Evolutionary conservation across 2,113 vertebrate species (phyloP), one percentile per base, ranked within the genome.

Genomic region (Archocentrus centrarchus): DNA sequence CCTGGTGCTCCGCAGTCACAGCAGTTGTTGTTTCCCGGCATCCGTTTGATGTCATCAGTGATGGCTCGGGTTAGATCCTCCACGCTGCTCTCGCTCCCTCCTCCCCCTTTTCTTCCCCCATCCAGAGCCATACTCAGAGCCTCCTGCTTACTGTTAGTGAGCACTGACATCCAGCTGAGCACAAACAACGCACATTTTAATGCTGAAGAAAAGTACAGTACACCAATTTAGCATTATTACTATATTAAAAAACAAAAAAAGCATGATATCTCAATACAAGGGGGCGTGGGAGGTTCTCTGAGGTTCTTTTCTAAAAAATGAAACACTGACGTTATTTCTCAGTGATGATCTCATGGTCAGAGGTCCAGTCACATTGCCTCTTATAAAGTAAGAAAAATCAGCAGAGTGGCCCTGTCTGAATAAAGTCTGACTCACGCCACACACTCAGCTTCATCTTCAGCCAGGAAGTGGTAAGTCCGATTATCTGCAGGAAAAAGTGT

Each of bases 101-200:
- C 82, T 11, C 80, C 80, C 1, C 58, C 87, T 53, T 18, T 63
- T 57, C 63, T 61, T 18, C 82, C 85, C 1, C 90, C 91, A 0
- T 93, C 91, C 86, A 93, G 84, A 11, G 92, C 93, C 18, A 79
- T 83, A 7, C 60, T 91, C 73, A 94, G 92, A 24, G 93, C 93
- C 77, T 94, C 92, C 90, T 94, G 92, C 50, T 94, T 94, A 35
- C 93, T 94, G 88, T 94, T 94, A 39, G 89, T 93, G 77, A 94
- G 90, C 84, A 94, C 93, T 0, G 93, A 94, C 81, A 94, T 92
- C 93, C 93, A 94, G 9, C 93, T 94, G 82, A 24, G 80, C 60
- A 78, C 35, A 80, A 6, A 35, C 11, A 77, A 77, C 32, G 55
- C 32, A 55, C 4, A 7, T n/a, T 59, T 57, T 5, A 35, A 64